These are phyloP conservation scores for Willisornis vidua DNA, from an alignment of 2,113 vertebrate species.

Conservation along the genomic window DNA sequence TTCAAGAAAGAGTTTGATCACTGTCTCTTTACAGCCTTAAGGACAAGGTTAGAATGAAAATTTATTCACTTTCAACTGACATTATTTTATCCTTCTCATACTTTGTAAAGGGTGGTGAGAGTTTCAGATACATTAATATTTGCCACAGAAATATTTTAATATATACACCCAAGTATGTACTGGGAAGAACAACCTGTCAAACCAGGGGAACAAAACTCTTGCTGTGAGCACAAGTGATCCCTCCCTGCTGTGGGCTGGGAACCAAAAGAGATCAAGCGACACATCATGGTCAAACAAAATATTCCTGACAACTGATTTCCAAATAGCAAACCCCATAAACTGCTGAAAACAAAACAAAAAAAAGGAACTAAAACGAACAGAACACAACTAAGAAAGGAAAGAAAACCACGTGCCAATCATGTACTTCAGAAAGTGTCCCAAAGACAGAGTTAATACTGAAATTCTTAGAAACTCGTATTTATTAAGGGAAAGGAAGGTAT, in stretches of 20 bases:
- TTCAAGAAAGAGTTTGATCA: background rate
- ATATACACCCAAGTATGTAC: fast-evolving
- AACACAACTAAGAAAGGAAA: background rate
- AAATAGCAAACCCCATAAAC: fast-evolving
- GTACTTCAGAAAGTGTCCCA: background rate
- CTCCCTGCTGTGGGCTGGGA: background rate
- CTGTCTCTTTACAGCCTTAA: background rate
- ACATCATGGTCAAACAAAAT: background rate
- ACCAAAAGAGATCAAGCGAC: background rate
- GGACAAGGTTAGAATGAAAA: background rate
- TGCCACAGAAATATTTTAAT: background rate
- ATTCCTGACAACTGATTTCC: background rate
- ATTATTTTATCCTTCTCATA: background rate
- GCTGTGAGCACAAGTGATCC: background rate
- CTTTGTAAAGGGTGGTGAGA: background rate
- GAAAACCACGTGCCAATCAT: fast-evolving
- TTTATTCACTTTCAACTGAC: background rate
- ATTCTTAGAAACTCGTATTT: background rate
- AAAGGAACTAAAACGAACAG: background rate
- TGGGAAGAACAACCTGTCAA: background rate
- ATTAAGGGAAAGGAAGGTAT: background rate
- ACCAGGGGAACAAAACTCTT: background rate
- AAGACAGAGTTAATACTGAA: background rate
- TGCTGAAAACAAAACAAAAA: background rate
- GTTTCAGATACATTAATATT: background rate